phyloP scores from a whole-genome alignment of 2,888 invertebrate species.

The Spatulosminthurus flaviceps region DNA sequence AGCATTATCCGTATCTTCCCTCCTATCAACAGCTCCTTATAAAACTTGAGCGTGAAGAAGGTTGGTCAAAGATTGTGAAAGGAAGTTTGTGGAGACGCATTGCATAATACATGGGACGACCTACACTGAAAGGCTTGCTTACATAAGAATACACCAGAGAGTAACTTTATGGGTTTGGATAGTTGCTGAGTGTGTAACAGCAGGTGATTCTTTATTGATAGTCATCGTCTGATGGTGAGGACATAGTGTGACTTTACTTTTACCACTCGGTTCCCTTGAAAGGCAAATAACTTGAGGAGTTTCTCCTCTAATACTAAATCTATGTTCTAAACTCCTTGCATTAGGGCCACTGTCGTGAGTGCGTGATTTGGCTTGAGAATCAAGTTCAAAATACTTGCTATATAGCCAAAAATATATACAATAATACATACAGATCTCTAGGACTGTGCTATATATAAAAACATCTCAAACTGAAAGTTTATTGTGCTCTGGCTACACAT shows the following conservation, averaged over 20 bases:
- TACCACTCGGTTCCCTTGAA: background rate
- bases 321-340: no score
- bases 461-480: no score
- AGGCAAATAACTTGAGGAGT: background rate
- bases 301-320: background rate
- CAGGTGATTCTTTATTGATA: constrained; percentile 4
- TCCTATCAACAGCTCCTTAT: background rate
- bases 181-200: constrained; percentile 1
- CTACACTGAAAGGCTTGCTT: background rate
- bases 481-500: no score
- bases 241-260: background rate
- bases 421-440: no score
- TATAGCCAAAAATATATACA: no score
- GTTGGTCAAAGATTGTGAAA: background rate
- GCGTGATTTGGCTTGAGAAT: no score
- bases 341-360: no score
- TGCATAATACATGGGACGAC: background rate
- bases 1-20: background rate
- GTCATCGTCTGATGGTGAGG: background rate
- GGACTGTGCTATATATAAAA: no score
- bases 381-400: no score
- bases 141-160: constrained; percentile 14
- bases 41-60: background rate
- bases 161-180: background rate
- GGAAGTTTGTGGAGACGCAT: background rate